Base-by-base conservation (phyloP, 2,888 invertebrate species). In the Boloria selene region DNA sequence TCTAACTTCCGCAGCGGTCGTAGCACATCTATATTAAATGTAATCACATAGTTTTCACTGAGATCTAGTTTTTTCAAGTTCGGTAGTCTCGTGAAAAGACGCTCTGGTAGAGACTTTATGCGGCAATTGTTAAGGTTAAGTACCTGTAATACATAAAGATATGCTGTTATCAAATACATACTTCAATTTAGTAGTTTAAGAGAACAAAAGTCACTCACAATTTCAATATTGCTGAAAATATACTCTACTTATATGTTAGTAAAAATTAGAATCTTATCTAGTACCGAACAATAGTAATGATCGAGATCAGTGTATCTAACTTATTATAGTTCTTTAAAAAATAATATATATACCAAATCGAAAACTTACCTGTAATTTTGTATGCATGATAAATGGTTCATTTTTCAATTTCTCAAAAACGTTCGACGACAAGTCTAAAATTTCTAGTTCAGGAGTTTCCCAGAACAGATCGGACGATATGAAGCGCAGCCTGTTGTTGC, bases 381-480 rank as follows among this genome's bases (percentile, higher is more conserved):
- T 78, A 74, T 94, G 94, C 76, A 91, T 90, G n/a, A 95, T 69
- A 63, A 94, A 82, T 0, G 94, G 94, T 68, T 92, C 92, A 75
- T 93, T 90, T 67, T 88, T 88, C 1, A 94, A 76, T 0, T 84
- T 81, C 76, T 93, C 93, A 70, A 95, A 93, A 65, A 94, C 93
- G 76, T 95, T 95, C 14, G 93, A 93, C 52, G 93, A 94, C 64
- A 95, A 80, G 77, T 95, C 94, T 0, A 95, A 79, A 55, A 87
- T 88, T 22, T 88, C 80, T 7, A 95, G 79, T 18, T 87, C 82
- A 2, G 85, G 84, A 17, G 94, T 93, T 47, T 93, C 88, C 82
- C 93, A 93, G 73, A 95, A 94, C 64, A 95, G 79, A 69, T 93
- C 92, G 0, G 88, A 84, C 0, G 90, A 79, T 44, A 95, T 82